phyloP scores from a whole-genome alignment of 2,888 invertebrate genomes.

The Temnothorax ravouxi region DNA sequence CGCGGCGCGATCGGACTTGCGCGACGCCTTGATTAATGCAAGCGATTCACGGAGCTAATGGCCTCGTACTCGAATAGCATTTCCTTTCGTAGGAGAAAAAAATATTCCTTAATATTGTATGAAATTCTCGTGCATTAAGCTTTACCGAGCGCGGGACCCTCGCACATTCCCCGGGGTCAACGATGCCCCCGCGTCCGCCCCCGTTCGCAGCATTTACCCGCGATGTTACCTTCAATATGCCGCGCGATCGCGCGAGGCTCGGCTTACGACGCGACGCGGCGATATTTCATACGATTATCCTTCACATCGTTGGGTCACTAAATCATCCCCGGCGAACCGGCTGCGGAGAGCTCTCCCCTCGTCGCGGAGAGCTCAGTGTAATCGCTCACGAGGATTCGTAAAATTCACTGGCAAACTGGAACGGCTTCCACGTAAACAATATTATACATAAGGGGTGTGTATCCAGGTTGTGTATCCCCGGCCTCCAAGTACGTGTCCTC shows the following conservation, averaged over 20 bases:
- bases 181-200: conserved; percentile 57
- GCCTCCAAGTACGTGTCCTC: neutral
- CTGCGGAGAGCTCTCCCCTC: conserved; percentile 49
- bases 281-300: conserved; percentile 76
- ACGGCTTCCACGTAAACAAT: conserved; percentile 62
- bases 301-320: conserved; percentile 69
- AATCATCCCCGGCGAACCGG: conserved; percentile 65
- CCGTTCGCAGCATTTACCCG: conserved; percentile 51
- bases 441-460: too few relatives aligned
- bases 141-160: conserved; percentile 57
- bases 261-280: conserved; percentile 53
- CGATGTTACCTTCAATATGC: conserved; percentile 46
- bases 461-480: too few relatives aligned
- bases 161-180: conserved; percentile 74
- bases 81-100: conserved; percentile 53
- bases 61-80: conserved; percentile 54
- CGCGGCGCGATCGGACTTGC: conserved; percentile 15
- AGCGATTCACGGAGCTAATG: conserved; percentile 68
- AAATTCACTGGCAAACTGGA: conserved; percentile 61
- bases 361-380: conserved; percentile 28
- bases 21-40: conserved; percentile 68
- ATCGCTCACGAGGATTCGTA: conserved; percentile 61
- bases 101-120: conserved; percentile 72
- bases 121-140: conserved; percentile 69
- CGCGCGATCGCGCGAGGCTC: conserved; percentile 56